Evolutionary conservation across 2,797 vertebrate species (phyloP).

Genomic region (Avahi laniger): DNA sequence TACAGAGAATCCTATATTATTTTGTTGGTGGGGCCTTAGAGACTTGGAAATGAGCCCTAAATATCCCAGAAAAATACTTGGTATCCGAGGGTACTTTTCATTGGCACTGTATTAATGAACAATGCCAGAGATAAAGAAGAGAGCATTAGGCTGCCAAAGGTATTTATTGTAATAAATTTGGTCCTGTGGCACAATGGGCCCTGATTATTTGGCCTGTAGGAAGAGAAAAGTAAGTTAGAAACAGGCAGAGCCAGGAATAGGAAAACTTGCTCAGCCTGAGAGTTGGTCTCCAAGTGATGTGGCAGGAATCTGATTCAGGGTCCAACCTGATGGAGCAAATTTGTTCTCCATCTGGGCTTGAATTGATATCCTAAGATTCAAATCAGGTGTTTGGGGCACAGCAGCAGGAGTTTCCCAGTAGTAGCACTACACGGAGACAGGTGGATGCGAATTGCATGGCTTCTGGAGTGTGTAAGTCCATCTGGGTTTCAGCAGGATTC

Average conservation of each 20-base stretch:
- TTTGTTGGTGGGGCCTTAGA: not conserved
- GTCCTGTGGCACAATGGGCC: not conserved
- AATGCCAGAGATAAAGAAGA: not conserved
- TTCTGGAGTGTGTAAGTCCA: not conserved
- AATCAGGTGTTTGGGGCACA: not conserved
- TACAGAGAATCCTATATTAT: not conserved
- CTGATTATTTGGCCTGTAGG: not conserved
- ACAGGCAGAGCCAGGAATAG: not conserved
- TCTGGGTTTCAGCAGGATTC: not conserved
- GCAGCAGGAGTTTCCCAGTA: not conserved
- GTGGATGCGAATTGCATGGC: not conserved
- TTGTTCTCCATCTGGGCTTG: not conserved
- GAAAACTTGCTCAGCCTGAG: not conserved
- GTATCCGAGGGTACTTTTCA: not conserved
- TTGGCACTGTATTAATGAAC: not conserved
- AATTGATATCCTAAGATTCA: not conserved
- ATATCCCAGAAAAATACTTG: not conserved
- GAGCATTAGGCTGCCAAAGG: not conserved
- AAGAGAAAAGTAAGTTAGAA: slow-evolving; percentile 2
- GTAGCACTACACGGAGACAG: not conserved
- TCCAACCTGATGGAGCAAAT: not conserved
- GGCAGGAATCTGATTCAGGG: not conserved
- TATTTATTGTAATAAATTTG: not conserved
- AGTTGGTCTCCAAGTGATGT: not conserved
- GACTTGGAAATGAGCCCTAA: not conserved